Evolutionary conservation across 2,797 vertebrate species (phyloP).

Genomic region (Sebastes nivosus): DNA sequence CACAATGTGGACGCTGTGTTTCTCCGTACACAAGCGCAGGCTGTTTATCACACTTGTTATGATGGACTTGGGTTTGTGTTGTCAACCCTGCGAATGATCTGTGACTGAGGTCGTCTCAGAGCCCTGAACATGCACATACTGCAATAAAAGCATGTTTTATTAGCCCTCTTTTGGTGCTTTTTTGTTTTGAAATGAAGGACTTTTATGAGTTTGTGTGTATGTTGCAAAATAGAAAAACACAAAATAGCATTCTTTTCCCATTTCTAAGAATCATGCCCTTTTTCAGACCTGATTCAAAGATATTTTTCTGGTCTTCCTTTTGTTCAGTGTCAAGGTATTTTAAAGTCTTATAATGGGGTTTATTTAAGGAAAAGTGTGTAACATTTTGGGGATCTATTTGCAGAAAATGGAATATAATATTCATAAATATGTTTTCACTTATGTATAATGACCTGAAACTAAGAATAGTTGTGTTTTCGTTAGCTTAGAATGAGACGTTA

Average conservation of each 20-base stretch:
- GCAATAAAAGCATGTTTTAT: conserved; percentile 10
- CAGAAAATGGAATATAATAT: too few species aligned
- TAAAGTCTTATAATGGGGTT: background rate
- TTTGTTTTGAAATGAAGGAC: background rate
- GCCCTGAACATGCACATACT: background rate
- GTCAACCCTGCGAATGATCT: conserved; percentile 66
- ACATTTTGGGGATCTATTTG: too few species aligned
- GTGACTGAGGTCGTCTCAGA: conserved; percentile 44
- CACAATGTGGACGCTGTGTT: conserved; percentile 20
- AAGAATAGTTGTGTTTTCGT: too few species aligned
- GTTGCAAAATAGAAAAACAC: background rate
- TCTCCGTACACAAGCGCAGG: conserved; percentile 31
- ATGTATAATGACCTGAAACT: too few species aligned
- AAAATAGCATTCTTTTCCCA: background rate
- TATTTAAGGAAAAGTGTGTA: background rate
- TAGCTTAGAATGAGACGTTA: too few species aligned
- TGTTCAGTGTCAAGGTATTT: background rate
- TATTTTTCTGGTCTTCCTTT: background rate
- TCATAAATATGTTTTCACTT: too few species aligned
- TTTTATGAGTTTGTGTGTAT: background rate
- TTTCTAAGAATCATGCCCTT: background rate
- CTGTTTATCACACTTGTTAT: conserved; percentile 56
- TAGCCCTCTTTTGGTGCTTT: too few species aligned
- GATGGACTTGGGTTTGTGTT: conserved; percentile 63
- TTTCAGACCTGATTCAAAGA: background rate